Conservation (phyloP, 53 echinoderm and acorn worm genomes). For the Henricia sp. region DNA sequence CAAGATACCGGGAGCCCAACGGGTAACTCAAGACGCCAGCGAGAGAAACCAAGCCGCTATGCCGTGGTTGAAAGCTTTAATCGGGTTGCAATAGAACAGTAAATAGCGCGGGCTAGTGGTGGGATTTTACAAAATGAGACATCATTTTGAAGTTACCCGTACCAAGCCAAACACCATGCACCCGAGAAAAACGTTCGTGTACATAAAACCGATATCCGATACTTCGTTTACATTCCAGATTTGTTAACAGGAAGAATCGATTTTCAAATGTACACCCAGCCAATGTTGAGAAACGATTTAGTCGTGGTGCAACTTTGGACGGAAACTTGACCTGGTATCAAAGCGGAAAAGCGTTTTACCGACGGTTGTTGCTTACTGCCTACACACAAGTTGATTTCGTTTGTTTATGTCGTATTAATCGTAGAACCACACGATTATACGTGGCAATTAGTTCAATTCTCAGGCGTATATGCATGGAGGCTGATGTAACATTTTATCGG, state of each 20-base stretch:
- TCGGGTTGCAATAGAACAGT: slow-evolving; percentile 10
- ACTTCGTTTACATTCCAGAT: slow-evolving; percentile 42
- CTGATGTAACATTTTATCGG: no score
- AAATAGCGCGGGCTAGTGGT: neutral
- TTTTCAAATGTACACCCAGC: slow-evolving; percentile 14
- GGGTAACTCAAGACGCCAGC: slow-evolving; percentile 14
- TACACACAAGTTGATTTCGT: no score
- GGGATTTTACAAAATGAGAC: slow-evolving; percentile 30
- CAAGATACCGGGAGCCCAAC: neutral
- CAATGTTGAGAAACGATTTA: neutral
- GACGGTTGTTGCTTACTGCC: neutral
- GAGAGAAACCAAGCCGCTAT: slow-evolving; percentile 14
- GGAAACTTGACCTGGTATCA: neutral
- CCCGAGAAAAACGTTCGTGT: neutral
- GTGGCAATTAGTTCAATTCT: no score
- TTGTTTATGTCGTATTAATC: no score
- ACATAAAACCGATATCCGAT: slow-evolving; percentile 12
- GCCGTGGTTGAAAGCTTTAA: slow-evolving; percentile 20
- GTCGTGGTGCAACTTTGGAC: neutral
- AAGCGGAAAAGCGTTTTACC: neutral
- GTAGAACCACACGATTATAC: no score
- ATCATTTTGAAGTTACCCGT: slow-evolving; percentile 19
- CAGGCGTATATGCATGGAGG: no score
- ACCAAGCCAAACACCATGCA: neutral
- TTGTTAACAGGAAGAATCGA: slow-evolving; percentile 30